These are phyloP conservation scores for Oncopeltus fasciatus DNA, from an alignment of 1,140 invertebrate species.

Conservation along the genomic window DNA sequence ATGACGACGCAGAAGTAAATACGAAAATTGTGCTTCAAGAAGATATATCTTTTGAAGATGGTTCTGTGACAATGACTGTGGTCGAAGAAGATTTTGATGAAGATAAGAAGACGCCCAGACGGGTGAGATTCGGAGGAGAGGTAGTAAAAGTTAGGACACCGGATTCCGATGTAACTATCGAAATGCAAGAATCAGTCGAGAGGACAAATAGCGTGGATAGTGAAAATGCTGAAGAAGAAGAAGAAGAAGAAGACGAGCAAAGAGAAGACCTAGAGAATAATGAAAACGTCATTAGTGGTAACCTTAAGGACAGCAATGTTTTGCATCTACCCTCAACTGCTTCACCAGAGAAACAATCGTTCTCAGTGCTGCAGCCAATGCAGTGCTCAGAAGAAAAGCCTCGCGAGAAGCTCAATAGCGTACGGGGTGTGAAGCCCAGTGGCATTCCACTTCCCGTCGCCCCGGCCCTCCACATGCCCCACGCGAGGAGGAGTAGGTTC, in stretches of 20 bases:
- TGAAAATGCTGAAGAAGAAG: background rate
- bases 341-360: background rate
- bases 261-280: background rate
- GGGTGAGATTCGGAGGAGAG: conserved; percentile 69
- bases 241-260: background rate
- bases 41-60: background rate
- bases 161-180: conserved; percentile 47
- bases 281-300: no score
- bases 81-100: conserved; percentile 29
- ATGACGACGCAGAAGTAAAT: conserved; percentile 13
- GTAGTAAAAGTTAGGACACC: conserved; percentile 66
- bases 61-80: background rate
- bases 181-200: conserved; percentile 8
- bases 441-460: conserved; percentile 25
- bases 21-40: background rate
- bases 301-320: background rate
- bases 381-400: background rate
- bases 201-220: background rate
- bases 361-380: background rate
- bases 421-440: conserved; percentile 8
- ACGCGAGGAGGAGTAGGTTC: conserved; percentile 14
- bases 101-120: conserved; percentile 35
- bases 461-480: conserved; percentile 22
- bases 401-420: background rate
- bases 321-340: background rate